Base-by-base conservation (phyloP, 2,888 invertebrate species). In the Lutraria lutraria region DNA sequence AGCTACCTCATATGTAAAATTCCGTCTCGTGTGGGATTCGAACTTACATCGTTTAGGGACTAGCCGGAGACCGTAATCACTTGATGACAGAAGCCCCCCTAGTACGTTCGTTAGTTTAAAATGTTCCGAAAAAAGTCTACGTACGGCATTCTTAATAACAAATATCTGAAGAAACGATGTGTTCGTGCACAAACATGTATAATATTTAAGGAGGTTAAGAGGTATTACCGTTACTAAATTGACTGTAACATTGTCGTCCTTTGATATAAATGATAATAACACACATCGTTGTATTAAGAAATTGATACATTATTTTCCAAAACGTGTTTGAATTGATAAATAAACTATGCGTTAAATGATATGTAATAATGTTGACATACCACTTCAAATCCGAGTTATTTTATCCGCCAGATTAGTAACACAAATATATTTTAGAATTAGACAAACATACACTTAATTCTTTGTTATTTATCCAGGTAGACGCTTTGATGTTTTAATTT, bases 381-480 rank as follows among this genome's bases (percentile, higher is more conserved):
- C 76, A 76, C 76, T 76, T 25, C 31, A 76, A 76, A 31, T 34
- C 31, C 31, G 29, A 25, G 76, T 76, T 31, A 76, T 76, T 31
- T 31, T 76, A 19, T 31, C 34, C 31, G 15, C 4, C 43, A 8
- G 76, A 19, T 34, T 31, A 76, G 16, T 76, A 76, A 31, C 16
- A 10, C 21, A 25, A 25, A 68, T 25, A 25, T 68, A 12, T 25
- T 68, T 68, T 68, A 10, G 25, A 68, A 68, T 68, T 25, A 25
- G 10, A 68, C 63, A 68, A 68, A 68, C 63, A 68, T 68, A 25
- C 63, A 68, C 3, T 68, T 25, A 68, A 68, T 25, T n/a, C 63
- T 25, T 68, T 68, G 63, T 25, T 68, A 68, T 25, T 68, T 25
- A 25, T 68, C 25, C 25, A 68, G 25, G 25, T n/a, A 68, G 63